phyloP scores from a whole-genome alignment of 2,797 vertebrate genomes.

The Amblyraja radiata region DNA sequence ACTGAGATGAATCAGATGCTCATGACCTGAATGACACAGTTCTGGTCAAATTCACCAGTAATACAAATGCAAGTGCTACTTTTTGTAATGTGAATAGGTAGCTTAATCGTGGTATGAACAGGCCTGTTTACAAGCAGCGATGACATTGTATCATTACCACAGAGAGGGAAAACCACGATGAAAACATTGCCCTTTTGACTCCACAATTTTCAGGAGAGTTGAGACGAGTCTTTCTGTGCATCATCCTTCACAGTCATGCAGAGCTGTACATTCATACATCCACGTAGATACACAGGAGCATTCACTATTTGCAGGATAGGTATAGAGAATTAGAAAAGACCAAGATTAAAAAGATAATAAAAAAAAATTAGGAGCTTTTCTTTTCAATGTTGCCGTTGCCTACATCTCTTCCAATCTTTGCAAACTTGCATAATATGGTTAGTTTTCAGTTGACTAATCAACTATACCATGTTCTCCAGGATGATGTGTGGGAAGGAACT shows the following conservation, averaged over 20 bases:
- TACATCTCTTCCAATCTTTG: too few relatives aligned
- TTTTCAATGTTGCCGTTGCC: not conserved
- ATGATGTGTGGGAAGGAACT: not conserved
- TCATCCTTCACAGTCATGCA: not conserved
- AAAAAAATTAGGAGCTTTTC: not conserved
- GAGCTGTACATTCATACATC: not conserved
- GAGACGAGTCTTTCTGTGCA: not conserved
- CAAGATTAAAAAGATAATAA: too few relatives aligned
- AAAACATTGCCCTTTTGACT: not conserved
- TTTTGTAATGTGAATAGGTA: not conserved
- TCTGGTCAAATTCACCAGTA: not conserved
- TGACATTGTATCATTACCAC: not conserved
- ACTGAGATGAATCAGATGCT: not conserved
- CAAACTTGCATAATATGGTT: not conserved
- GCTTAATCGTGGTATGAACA: not conserved
- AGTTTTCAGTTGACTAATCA: not conserved
- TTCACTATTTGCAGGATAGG: not conserved
- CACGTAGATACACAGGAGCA: not conserved
- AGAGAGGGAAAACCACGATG: not conserved
- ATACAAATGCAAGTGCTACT: not conserved
- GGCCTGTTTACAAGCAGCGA: not conserved
- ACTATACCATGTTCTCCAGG: not conserved
- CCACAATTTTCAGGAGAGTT: not conserved
- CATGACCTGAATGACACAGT: not conserved
- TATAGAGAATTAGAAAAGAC: not conserved